Evolutionary conservation across 2,888 invertebrate genomes (phyloP).

Genomic region (Capitulum mitella): DNA sequence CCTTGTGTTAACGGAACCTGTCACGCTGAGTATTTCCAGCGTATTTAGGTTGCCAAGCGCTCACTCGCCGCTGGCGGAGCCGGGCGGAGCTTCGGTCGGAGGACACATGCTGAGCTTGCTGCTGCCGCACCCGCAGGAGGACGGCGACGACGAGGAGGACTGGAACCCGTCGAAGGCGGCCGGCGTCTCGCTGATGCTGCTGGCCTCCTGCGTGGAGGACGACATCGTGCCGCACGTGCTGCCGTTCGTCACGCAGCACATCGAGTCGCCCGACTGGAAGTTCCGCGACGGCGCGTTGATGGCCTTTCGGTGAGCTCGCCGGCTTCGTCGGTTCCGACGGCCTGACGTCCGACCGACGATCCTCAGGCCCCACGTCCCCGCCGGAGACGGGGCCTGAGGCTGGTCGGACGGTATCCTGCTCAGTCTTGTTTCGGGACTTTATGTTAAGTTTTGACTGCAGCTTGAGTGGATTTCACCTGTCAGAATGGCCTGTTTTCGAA

Average conservation of each 20-base stretch:
- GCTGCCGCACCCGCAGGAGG: slow-evolving; percentile 53
- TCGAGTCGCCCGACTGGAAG: slow-evolving; percentile 74
- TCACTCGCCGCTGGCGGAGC: too few species aligned
- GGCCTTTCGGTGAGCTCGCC: slow-evolving; percentile 72
- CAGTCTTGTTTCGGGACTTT: too few species aligned
- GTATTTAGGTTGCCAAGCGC: too few species aligned
- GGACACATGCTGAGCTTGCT: not conserved
- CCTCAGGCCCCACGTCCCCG: not conserved
- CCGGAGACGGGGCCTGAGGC: too few species aligned
- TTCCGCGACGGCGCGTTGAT: slow-evolving; percentile 93
- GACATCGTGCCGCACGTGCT: slow-evolving; percentile 90
- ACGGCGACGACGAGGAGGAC: slow-evolving; percentile 95
- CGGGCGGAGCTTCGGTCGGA: too few species aligned
- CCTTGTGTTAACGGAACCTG: too few species aligned
- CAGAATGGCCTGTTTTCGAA: too few species aligned
- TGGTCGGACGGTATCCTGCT: too few species aligned
- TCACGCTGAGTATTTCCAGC: too few species aligned
- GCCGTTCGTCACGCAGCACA: slow-evolving; percentile 92
- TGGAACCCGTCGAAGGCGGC: slow-evolving; percentile 99
- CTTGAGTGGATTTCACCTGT: too few species aligned
- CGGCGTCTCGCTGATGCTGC: slow-evolving; percentile 94
- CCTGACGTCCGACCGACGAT: too few species aligned
- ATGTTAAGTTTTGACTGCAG: too few species aligned
- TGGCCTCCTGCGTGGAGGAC: slow-evolving; percentile 95
- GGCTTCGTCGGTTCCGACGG: not conserved